These are phyloP conservation scores for Felis chaus DNA, from an alignment of 2,113 vertebrate species.

Conservation along the genomic window DNA sequence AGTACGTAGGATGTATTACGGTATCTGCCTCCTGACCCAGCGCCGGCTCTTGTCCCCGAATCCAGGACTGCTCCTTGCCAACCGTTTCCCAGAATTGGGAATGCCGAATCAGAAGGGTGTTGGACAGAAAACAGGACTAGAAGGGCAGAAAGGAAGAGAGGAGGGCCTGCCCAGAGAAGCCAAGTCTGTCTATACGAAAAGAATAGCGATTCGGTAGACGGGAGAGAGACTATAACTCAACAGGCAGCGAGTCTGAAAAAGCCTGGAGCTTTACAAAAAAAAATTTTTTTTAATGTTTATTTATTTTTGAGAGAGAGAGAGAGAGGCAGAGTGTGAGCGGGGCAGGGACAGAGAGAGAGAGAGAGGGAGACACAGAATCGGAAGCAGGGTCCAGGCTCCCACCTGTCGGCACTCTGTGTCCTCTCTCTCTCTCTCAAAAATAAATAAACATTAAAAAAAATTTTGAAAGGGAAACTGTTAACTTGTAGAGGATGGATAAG, in stretches of 20 bases:
- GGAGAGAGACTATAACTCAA: not conserved
- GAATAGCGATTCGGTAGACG: not conserved
- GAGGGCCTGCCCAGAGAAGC: not conserved
- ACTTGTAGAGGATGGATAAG: not conserved
- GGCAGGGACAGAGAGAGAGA: no score
- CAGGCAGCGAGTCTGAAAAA: not conserved
- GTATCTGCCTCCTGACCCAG: not conserved
- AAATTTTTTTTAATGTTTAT: no score
- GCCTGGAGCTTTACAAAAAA: not conserved
- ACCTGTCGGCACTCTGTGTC: no score
- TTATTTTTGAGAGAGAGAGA: no score
- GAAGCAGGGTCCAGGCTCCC: no score
- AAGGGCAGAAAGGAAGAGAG: not conserved
- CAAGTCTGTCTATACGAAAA: not conserved
- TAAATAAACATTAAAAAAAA: no score
- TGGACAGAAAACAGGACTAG: not conserved
- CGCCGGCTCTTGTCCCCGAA: no score
- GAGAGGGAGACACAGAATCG: no score
- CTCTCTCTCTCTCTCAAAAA: no score
- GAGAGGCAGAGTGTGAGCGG: no score
- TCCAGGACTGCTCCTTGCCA: not conserved
- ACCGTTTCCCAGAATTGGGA: not conserved
- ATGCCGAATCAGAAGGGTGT: not conserved
- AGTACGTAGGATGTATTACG: fast-evolving
- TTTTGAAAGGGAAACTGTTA: not conserved